phyloP scores from a whole-genome alignment of 2,797 vertebrate species.

The Varecia variegata region DNA sequence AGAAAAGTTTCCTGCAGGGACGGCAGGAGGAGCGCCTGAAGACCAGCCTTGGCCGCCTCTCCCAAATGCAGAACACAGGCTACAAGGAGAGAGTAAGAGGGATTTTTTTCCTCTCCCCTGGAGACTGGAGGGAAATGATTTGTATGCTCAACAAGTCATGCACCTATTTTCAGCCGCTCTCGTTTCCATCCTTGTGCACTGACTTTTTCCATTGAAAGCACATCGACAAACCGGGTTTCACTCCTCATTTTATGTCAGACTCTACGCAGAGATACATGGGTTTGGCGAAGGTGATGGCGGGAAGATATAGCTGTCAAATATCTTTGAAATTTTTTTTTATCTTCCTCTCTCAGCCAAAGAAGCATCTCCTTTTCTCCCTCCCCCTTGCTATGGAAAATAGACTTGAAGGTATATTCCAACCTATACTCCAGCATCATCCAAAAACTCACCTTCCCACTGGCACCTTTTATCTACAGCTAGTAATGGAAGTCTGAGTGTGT shows the following conservation, averaged over 20 bases:
- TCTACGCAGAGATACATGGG: constrained; percentile 7
- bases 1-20: constrained; percentile 72
- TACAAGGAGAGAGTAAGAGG: not conserved
- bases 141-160: constrained; percentile 78
- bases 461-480: not conserved
- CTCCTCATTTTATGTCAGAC: constrained; percentile 17
- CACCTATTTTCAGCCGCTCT: constrained; percentile 72
- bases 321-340: not conserved
- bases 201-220: constrained; percentile 62
- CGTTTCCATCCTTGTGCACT: constrained; percentile 48
- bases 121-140: constrained; percentile 60
- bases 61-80: not conserved
- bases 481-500: not conserved
- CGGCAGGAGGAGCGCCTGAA: not conserved
- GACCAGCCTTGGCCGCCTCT: not conserved
- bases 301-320: constrained; percentile 53
- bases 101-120: not conserved
- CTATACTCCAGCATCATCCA: not conserved
- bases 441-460: not conserved
- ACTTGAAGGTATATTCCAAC: not conserved
- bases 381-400: not conserved
- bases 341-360: not conserved
- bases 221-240: not conserved
- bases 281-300: constrained; percentile 4
- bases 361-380: not conserved